Percentiles rank a stretch among this genome's conserved stretches.
Evolutionary conservation across 2,888 invertebrate genomes (phyloP).

Genomic region (Leptopilina myrica): DNA sequence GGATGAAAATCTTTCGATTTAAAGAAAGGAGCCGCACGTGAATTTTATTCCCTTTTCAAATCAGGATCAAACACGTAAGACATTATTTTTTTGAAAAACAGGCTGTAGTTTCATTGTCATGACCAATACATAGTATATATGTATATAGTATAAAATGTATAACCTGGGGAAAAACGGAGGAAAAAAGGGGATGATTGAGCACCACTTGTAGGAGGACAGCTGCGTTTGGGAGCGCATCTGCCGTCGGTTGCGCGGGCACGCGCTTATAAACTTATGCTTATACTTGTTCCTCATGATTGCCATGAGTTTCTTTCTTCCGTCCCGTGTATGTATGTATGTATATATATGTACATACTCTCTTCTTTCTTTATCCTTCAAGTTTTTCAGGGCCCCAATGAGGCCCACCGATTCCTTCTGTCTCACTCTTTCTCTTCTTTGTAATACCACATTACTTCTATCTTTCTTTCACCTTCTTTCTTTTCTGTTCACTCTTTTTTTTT

Average conservation of each 20-base stretch:
- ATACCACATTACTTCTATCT: conserved; percentile 33
- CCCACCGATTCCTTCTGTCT: conserved; percentile 42
- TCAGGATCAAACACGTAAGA: conserved; percentile 19
- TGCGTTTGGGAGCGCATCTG: conserved; percentile 73
- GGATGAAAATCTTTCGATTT: conserved; percentile 24
- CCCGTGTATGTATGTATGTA: background rate
- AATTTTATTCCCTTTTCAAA: conserved; percentile 3
- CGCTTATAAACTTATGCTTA: conserved; percentile 66
- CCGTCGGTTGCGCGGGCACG: conserved; percentile 74
- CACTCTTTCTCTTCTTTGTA: conserved; percentile 44
- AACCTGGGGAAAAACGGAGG: conserved; percentile 55
- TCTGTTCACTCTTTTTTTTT: conserved; percentile 35
- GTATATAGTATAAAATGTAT: background rate
- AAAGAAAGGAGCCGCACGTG: conserved; percentile 1
- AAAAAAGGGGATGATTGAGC: conserved; percentile 72
- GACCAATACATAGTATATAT: too few relatives aligned
- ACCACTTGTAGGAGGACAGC: conserved; percentile 76
- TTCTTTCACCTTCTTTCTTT: conserved; percentile 37
- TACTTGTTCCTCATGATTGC: conserved; percentile 55
- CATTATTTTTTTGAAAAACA: conserved; percentile 33
- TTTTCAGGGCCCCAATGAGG: conserved; percentile 35
- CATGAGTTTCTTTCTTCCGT: conserved; percentile 39
- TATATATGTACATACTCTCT: conserved; percentile 19
- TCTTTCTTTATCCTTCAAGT: conserved; percentile 35
- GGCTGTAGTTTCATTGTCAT: conserved; percentile 19